Evolutionary conservation across 2,113 vertebrate species (phyloP), one percentile per base, ranked within the genome.

Genomic region (Pluvialis apricaria): DNA sequence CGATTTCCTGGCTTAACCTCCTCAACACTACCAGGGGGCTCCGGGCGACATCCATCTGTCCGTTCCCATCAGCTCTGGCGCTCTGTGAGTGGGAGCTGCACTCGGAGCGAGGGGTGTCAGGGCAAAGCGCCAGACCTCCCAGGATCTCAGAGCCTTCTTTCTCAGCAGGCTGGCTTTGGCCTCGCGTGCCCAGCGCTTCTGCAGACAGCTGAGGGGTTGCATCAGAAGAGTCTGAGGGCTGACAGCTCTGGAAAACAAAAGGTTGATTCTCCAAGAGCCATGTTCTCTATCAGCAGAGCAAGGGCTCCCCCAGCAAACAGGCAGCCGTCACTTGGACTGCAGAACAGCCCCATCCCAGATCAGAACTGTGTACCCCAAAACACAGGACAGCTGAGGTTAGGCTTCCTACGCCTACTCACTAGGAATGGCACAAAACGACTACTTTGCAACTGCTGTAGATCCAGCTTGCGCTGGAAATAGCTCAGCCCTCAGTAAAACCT

Each of bases 171-270:
- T 96, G 94, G 71, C 84, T 93, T 83, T 96, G 97, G 94, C 82
- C 92, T 94, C 20, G 86, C 6, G 7, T 8, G 32, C 65, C 96
- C 78, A 76, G 65, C 7, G 32, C 70, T 91, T 88, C 90, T 38
- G 45, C 51, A 90, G 92, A 80, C 96, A 96, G 73, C 93, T 51
- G 89, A 95, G 97, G 91, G 87, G 86, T 95, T 66, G 77, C 94
- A 94, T 95, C 88, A 52, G 91, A 96, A 42, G 91, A 94, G 64
- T 97, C 97, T 9, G 95, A 97, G 94, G 96, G 93, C 88, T 85
- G 97, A 96, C 97, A 98, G 96, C 97, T 98, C 98, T 98, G 97
- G 96, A 98, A 98, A 96, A 97, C 95, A 97, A 88, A 82, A 94
- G 60, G n/a, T 77, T 92, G 79, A 79, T 62, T 80, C 55, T 94